Evolutionary conservation across 2,113 vertebrate genomes (phyloP), one percentile per base, ranked within the genome.

Genomic region (Heterocephalus glaber): DNA sequence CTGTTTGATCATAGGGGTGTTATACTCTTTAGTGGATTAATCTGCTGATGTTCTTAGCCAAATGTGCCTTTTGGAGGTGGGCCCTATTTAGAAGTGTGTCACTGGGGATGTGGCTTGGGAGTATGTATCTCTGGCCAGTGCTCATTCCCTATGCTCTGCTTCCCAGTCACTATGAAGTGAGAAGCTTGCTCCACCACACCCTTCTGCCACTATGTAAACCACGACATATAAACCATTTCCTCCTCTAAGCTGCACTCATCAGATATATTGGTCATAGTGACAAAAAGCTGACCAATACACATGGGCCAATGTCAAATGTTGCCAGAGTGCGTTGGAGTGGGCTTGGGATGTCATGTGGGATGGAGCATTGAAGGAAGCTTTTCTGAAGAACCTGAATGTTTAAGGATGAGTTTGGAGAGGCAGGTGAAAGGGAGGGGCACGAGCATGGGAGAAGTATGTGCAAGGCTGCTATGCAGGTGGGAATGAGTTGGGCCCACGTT

Each of bases 341-440:
- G 41, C 72, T 17, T 52, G 9, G 60, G 17, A 4, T 77, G 13
- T n/a, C 92, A 24, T 20, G 22, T 94, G 38, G 19, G 35, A 60
- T 84, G 41, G 12, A 92, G 13, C 63, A 85, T 72, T 79, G 82
- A 19, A 54, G 12, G 56, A 95, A 79, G 52, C 2, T 72, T 72
- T 95, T 72, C 41, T 86, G 60, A 96, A 80, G 38, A 89, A 74
- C 56, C 38, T 80, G 3, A 5, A 47, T 84, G 2, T 66, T 74
- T 91, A 66, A 96, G 81, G 76, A 65, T 80, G 86, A 83, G 14
- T 89, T 94, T 90, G 44, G 44, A 92, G 82, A 86, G 24, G 2
- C 26, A 74, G 35, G 41, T 38, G 44, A 11, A 72, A 74, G 26
- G 84, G 60, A 91, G 54, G 54, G 92, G 66, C 60, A 52, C 47